Percentiles rank a stretch among this genome's conserved stretches.
These are phyloP conservation scores for Hippoglossus hippoglossus DNA, from an alignment of 2,797 vertebrate genomes.

Conservation along the genomic window DNA sequence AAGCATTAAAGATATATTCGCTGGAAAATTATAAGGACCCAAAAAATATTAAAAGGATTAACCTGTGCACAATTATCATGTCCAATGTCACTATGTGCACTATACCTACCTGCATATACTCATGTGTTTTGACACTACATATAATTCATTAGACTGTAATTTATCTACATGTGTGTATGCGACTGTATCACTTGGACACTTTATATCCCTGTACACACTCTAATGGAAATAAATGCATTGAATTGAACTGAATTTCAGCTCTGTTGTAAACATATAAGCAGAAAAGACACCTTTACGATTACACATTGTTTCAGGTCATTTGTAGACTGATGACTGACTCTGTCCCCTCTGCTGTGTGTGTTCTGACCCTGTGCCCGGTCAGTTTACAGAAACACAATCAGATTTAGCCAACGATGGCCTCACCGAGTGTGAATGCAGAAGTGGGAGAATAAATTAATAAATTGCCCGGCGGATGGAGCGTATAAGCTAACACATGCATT, in stretches of 20 bases:
- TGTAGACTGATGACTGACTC: slow-evolving; percentile 20
- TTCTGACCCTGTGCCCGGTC: slow-evolving; percentile 24
- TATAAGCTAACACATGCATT: slow-evolving; percentile 76
- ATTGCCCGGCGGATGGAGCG: slow-evolving; percentile 70
- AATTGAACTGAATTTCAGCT: no score
- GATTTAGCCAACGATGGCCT: slow-evolving; percentile 70
- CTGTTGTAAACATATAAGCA: neutral
- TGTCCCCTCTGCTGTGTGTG: slow-evolving; percentile 34
- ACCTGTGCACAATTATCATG: no score
- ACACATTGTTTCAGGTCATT: slow-evolving; percentile 9
- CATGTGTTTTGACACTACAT: no score
- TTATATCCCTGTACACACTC: no score
- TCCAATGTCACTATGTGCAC: no score
- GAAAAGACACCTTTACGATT: slow-evolving; percentile 1
- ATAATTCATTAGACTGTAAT: no score
- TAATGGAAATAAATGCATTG: no score
- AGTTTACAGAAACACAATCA: slow-evolving; percentile 58
- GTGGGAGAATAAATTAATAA: slow-evolving; percentile 81
- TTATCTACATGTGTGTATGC: no score
- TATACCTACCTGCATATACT: no score
- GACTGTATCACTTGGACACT: no score
- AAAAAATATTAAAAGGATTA: neutral
- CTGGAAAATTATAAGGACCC: neutral
- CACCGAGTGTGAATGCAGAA: slow-evolving; percentile 59
- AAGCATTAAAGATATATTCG: no score